A percentile compares a stretch with the other conserved stretches of the same genome.
These are phyloP conservation scores for Eugnorisma glareosa DNA, from an alignment of 2,888 invertebrate species.

Conservation along the genomic window DNA sequence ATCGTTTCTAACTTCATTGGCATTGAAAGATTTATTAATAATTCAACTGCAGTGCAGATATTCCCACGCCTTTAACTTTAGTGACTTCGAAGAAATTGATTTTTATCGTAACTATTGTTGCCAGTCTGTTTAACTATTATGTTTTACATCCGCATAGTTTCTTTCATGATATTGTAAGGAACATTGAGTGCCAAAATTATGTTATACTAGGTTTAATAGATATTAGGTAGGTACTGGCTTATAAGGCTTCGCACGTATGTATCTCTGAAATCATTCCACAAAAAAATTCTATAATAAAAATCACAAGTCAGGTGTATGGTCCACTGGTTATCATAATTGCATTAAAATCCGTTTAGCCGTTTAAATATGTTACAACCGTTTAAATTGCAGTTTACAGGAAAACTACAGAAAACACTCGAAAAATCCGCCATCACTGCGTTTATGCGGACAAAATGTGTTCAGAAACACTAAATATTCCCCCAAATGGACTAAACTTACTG, in stretches of 20 bases:
- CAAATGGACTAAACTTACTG: slow-evolving; percentile 5
- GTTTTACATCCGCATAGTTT: background rate
- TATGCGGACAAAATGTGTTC: slow-evolving; percentile 7
- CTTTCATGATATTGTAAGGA: background rate
- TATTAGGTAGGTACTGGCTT: background rate
- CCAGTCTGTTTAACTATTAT: background rate
- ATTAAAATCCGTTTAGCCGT: background rate
- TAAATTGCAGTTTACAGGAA: background rate
- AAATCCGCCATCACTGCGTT: background rate
- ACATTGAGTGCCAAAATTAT: background rate
- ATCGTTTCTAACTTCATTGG: slow-evolving; percentile 1
- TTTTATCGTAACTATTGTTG: background rate
- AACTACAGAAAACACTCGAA: background rate
- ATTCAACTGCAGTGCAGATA: slow-evolving; percentile 7
- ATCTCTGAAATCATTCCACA: no score
- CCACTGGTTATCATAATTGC: background rate
- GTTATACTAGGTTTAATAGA: no score
- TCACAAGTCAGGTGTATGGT: no score
- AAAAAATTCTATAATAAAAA: no score
- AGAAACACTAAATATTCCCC: background rate
- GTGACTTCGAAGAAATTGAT: slow-evolving; percentile 15
- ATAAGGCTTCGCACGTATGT: no score
- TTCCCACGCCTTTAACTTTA: background rate
- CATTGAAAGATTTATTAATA: slow-evolving; percentile 9
- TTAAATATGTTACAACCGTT: no score